Evolutionary conservation across 2,888 invertebrate genomes (phyloP), one percentile per base, ranked within the genome.

Genomic region (Drosophila dives): DNA sequence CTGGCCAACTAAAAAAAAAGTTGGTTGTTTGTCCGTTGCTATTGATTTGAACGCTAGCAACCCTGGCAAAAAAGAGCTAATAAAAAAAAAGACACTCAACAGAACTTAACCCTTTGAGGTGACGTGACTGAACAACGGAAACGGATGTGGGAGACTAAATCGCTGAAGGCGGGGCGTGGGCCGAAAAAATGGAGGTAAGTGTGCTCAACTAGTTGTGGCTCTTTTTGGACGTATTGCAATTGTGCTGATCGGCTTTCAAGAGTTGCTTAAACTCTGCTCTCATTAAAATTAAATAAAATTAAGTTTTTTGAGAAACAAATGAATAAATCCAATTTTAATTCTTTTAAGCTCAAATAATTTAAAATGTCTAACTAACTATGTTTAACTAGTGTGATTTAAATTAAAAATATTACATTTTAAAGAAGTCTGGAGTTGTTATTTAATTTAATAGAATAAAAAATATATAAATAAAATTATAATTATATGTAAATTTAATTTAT

Each of bases 81-180:
- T 3, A 15, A n/a, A 54, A 66, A 54, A 42, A n/a, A 5, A 40
- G 20, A 15, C 38, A 53, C 17, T 26, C 50, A 48, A 42, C 45
- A 64, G 50, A 76, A 60, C 69, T 64, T 65, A 63, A 72, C 71
- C 63, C 76, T 62, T 38, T 42, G 15, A 66, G 42, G 48, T 70
- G 65, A 64, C 81, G 69, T 70, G 70, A 80, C 67, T 48, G 32
- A n/a, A 50, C 62, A 63, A 20, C 75, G 65, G 72, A 81, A 81
- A 23, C 75, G 78, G 81, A 81, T 72, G 80, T 80, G 74, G 71
- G 60, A 63, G 64, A 65, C 74, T 58, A 65, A 69, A 68, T 56
- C 63, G 65, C 48, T 70, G 62, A 36, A 38, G 23, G 23, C 29
- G 26, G 29, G 29, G 2, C 5, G 26, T 2, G 51, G 50, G 29